These are phyloP conservation scores for Coelinius sp. DNA, from an alignment of 2,888 invertebrate species.

Conservation along the genomic window DNA sequence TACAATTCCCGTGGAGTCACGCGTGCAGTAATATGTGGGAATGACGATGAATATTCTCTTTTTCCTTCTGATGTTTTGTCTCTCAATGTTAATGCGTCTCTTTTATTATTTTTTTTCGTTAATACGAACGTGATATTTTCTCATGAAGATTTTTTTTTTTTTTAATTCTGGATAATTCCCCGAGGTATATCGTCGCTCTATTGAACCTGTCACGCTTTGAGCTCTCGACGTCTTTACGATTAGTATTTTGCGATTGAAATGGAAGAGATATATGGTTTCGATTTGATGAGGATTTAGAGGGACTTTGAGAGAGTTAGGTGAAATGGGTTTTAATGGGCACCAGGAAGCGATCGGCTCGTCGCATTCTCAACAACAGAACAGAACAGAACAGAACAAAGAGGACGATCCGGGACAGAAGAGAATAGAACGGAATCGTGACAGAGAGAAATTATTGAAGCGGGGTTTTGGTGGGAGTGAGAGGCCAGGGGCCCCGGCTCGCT, in stretches of 20 bases:
- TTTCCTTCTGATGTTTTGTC: conserved; percentile 16
- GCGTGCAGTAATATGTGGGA: conserved; percentile 27
- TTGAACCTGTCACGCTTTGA: conserved; percentile 36
- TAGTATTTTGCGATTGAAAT: conserved; percentile 30
- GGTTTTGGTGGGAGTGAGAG: conserved; percentile 17
- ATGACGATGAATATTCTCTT: conserved; percentile 30
- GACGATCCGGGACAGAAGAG: conserved; percentile 45
- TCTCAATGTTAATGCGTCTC: neutral
- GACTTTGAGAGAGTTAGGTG: neutral
- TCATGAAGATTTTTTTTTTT: neutral
- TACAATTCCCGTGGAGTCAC: conserved; percentile 32
- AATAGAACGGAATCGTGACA: conserved; percentile 41
- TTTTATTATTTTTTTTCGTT: neutral
- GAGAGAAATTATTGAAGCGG: conserved; percentile 51
- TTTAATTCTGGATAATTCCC: neutral
- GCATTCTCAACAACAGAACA: neutral
- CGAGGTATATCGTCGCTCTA: conserved; percentile 10
- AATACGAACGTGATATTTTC: neutral
- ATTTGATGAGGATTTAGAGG: conserved; percentile 5
- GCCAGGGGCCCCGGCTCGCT: conserved; percentile 16
- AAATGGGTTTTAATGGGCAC: conserved; percentile 45
- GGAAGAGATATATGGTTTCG: conserved; percentile 7
- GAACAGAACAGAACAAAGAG: conserved; percentile 46
- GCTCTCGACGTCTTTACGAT: conserved; percentile 23
- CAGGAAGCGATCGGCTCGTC: conserved; percentile 47